Base-by-base conservation (phyloP, 2,888 invertebrate genomes). In the Tipula helvola region DNA sequence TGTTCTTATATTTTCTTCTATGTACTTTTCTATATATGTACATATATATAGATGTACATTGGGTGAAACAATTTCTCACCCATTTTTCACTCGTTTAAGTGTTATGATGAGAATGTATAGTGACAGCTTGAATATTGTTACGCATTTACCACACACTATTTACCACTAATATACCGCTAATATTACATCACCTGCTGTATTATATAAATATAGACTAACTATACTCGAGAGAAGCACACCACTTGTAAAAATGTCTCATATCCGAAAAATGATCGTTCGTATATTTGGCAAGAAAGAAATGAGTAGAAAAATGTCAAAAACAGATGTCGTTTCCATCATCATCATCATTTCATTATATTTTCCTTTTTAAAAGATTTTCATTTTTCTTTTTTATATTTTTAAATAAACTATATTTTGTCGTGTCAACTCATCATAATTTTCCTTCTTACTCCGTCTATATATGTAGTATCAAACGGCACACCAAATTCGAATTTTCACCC, bases 271-370 rank as follows among this genome's bases (percentile, higher is more conserved):
- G 52, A 57, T 71, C 71, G 71, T 71, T 71, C 71, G 28, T 28
- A 28, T 10, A 10, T 71, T 71, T 28, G 71, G 12, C 18, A 71
- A 71, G 28, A 57, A 18, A 57, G 4, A 57, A 16, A 52, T 7
- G 7, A 52, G 16, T 16, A 5, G 3, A 8, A 57, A 57, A 71
- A 71, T 71, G 71, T 71, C 71, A 71, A 71, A 28, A 71, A 71
- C 71, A 71, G 71, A 71, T 71, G 71, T 71, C 71, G 71, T 71
- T 71, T 71, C 71, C 71, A 71, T 71, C 71, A 71, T 71, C 71
- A 71, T 71, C 71, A 71, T 71, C 7, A 71, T 71, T 71, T 71
- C 71, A 71, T 71, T 71, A 71, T 71, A 71, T 71, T 71, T 71
- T 71, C 71, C 28, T 71, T 71, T 39, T 71, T 57, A 57, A 52